Conservation (phyloP, 2,888 invertebrate species). For the Conops quadrifasciatus region DNA sequence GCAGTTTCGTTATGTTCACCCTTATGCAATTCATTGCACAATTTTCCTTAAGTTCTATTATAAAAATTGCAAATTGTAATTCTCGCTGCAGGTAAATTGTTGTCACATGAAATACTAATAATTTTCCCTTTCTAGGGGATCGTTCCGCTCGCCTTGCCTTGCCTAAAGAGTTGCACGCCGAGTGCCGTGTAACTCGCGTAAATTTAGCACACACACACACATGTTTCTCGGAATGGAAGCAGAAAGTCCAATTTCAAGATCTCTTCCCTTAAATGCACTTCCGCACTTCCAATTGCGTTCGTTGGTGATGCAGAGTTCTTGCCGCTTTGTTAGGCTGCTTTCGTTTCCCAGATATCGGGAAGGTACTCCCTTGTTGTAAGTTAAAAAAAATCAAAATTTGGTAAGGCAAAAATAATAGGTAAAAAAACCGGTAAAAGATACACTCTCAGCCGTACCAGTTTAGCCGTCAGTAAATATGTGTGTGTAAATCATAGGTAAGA, state of each 20-base stretch:
- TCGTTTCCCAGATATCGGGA: slow-evolving; percentile 10
- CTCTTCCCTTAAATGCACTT: slow-evolving; percentile 15
- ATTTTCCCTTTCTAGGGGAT: slow-evolving; percentile 48
- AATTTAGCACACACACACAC: slow-evolving; percentile 17
- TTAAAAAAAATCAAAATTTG: slow-evolving; percentile 18
- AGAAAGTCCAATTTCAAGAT: slow-evolving; percentile 32
- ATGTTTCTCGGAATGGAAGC: slow-evolving; percentile 30
- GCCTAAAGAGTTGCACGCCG: slow-evolving; percentile 17
- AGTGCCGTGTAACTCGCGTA: slow-evolving; percentile 7
- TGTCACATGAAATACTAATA: slow-evolving; percentile 43
- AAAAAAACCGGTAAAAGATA: neutral
- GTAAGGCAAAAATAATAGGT: slow-evolving; percentile 30
- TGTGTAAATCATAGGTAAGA: slow-evolving; percentile 21
- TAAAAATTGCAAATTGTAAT: slow-evolving; percentile 27
- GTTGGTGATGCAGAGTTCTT: slow-evolving; percentile 28
- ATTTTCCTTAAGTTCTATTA: slow-evolving; percentile 2
- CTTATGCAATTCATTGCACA: neutral
- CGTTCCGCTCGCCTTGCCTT: slow-evolving; percentile 42
- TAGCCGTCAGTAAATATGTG: slow-evolving; percentile 12
- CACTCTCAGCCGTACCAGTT: neutral
- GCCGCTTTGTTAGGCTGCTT: slow-evolving; percentile 24
- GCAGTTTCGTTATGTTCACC: slow-evolving; percentile 3
- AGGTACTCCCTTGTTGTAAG: slow-evolving; percentile 22
- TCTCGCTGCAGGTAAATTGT: slow-evolving; percentile 38
- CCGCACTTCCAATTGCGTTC: slow-evolving; percentile 29